Percentiles rank a stretch among this genome's conserved stretches.
These are phyloP conservation scores for Spatula versicolor DNA, from an alignment of 2,797 vertebrate genomes.

Conservation along the genomic window DNA sequence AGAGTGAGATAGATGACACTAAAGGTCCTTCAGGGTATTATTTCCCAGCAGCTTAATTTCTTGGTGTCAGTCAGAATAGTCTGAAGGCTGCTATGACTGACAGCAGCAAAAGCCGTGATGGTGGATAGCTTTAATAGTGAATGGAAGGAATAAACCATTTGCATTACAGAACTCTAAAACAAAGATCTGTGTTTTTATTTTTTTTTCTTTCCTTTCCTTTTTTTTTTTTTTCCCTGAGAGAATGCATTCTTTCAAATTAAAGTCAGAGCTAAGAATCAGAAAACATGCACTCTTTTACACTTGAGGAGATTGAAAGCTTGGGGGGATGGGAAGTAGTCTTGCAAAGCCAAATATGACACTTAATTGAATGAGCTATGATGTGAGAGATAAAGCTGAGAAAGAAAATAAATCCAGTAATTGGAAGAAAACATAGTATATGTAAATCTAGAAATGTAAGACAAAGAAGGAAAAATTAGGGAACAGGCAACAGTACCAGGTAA, in stretches of 20 bases:
- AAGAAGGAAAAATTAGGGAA: neutral
- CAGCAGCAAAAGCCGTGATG: neutral
- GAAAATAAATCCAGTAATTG: neutral
- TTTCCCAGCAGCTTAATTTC: neutral
- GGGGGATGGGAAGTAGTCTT: neutral
- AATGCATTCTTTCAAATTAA: neutral
- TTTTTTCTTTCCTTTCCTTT: neutral
- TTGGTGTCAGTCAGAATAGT: neutral
- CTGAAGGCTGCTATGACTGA: neutral
- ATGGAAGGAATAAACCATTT: neutral
- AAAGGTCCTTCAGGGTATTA: neutral
- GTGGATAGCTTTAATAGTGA: neutral
- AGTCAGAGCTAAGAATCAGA: neutral
- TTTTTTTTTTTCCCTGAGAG: no score
- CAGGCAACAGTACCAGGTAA: neutral
- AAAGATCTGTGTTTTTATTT: neutral
- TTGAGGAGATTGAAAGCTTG: neutral
- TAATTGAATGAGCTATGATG: neutral
- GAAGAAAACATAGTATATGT: neutral
- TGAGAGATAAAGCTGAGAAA: conserved; percentile 1
- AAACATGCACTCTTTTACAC: neutral
- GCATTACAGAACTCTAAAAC: neutral
- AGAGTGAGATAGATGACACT: neutral
- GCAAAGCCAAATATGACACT: neutral
- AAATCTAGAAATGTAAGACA: neutral